Evolutionary conservation across 2,113 vertebrate species (phyloP), one percentile per base, ranked within the genome.

Genomic region (Gorsachius goisagi): DNA sequence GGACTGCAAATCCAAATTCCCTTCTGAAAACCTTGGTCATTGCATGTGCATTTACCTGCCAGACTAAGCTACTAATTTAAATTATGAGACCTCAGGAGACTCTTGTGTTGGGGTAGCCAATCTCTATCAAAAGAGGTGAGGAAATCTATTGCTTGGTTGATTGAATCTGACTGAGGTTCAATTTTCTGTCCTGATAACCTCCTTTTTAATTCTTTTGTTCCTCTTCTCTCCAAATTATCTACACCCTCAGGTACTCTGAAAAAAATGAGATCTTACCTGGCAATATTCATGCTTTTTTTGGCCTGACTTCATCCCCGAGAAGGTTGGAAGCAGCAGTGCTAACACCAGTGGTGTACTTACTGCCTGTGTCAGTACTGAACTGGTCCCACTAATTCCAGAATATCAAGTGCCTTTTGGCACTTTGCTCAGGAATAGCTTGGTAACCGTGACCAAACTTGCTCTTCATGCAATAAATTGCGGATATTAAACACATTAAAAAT

Each of bases 181-280:
- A 94, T 95, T 94, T 97, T 89, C 96, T 92, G 58, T 84, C 72
- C 80, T 92, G 94, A 96, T 93, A 95, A 75, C 69, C 35, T 89
- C 39, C 49, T 89, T 72, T 90, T 81, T n/a, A 94, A 95, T 96
- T 94, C 64, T 90, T 97, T 94, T 95, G 76, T 94, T 94, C 86
- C 30, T 85, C 64, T 84, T 93, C 58, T 88, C 52, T 93, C 76
- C 33, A 92, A 92, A 93, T 93, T 93, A 96, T 84, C 72, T 68
- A 56, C 35, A 95, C 92, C 93, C 85, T 88, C 49, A 0, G 88
- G 92, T 93, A 87, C 52, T 95, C 68, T 32, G 44, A 45, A 76
- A 97, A 96, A 92, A 79, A 39, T 35, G 47, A 93, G 26, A 49
- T 89, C 26, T 75, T 84, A 67, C 19, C 37, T 2, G 0, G 19